A percentile compares a stretch with the other conserved stretches of the same genome.
Conservation (phyloP, 2,888 invertebrate genomes). For the Carpatolechia fugitivella region DNA sequence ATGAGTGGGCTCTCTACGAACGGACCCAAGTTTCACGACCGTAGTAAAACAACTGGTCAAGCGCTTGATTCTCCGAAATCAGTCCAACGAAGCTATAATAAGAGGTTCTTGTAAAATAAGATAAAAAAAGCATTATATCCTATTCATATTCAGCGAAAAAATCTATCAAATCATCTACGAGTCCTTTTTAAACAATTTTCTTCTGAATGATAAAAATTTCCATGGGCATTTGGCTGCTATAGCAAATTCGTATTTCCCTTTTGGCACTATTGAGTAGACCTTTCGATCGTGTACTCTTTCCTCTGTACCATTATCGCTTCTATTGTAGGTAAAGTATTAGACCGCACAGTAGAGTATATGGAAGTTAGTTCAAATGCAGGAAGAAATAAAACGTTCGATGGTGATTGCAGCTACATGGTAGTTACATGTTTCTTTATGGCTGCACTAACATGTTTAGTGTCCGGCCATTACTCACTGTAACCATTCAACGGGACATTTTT, state of each 20-base stretch:
- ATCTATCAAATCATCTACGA: too few relatives aligned
- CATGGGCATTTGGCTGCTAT: too few relatives aligned
- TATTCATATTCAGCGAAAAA: not conserved
- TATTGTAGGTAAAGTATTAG: too few relatives aligned
- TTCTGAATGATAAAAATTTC: too few relatives aligned
- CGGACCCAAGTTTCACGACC: constrained; percentile 4
- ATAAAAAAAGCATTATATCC: not conserved
- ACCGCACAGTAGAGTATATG: too few relatives aligned
- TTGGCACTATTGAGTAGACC: too few relatives aligned
- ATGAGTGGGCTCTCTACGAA: constrained; percentile 19
- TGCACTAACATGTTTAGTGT: constrained; percentile 48
- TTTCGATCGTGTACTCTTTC: too few relatives aligned
- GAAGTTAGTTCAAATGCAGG: constrained; percentile 3
- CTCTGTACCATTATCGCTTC: too few relatives aligned
- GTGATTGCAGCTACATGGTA: constrained; percentile 22
- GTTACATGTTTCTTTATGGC: constrained; percentile 44
- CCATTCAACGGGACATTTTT: constrained; percentile 48
- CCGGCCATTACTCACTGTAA: constrained; percentile 44
- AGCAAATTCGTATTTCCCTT: too few relatives aligned
- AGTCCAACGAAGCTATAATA: not conserved
- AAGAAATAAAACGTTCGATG: constrained; percentile 23
- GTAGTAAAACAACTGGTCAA: constrained; percentile 1
- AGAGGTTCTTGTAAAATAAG: not conserved
- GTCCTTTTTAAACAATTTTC: too few relatives aligned
- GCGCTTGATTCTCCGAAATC: not conserved